Conservation (phyloP, 1,140 invertebrate species). For the Epicauta chinensis region DNA sequence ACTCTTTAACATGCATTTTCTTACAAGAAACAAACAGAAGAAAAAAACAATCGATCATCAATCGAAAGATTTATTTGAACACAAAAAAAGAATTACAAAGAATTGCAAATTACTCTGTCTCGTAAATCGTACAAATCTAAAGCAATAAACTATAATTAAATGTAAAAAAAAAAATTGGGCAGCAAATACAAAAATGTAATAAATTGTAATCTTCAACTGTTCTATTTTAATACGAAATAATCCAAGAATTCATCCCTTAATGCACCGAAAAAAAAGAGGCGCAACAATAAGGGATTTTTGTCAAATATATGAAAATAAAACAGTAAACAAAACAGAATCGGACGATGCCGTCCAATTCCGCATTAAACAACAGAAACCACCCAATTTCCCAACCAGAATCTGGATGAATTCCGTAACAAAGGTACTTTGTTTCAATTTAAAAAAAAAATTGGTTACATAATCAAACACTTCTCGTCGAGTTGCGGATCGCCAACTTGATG, state of each 20-base stretch:
- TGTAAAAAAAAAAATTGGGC: not conserved
- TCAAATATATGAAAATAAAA: not conserved
- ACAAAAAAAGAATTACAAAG: no score
- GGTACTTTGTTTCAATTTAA: no score
- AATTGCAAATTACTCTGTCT: no score
- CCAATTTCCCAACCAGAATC: no score
- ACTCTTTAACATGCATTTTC: no score
- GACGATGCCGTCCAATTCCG: not conserved
- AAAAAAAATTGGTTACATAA: constrained; percentile 49
- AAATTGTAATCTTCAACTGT: not conserved
- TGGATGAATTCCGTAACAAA: no score
- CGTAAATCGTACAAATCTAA: no score
- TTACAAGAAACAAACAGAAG: no score
- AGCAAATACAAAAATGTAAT: not conserved
- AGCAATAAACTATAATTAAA: no score
- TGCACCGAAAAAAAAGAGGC: not conserved
- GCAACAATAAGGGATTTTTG: not conserved
- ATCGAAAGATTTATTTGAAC: no score
- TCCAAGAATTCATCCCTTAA: not conserved
- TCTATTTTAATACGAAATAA: not conserved
- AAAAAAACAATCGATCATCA: no score
- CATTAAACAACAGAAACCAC: no score
- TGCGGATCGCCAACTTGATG: constrained; percentile 61
- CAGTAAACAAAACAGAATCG: not conserved
- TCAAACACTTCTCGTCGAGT: constrained; percentile 52